phyloP scores from a whole-genome alignment of 2,113 vertebrate genomes.

The Oreochromis tanganicae region DNA sequence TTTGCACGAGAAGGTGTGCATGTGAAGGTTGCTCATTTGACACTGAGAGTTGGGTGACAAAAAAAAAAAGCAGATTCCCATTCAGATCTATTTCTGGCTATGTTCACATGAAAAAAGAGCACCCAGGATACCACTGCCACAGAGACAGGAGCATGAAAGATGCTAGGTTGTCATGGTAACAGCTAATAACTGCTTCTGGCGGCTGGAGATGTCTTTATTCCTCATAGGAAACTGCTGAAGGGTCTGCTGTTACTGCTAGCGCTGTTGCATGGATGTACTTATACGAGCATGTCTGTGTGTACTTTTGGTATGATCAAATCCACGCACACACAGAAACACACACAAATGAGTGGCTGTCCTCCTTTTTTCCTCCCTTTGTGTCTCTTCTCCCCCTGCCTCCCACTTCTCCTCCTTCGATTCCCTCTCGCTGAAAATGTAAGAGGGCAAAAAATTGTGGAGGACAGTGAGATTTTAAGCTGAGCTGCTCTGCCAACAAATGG shows the following conservation, averaged over 20 bases:
- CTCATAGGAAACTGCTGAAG: conserved; percentile 47
- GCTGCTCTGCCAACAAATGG: conserved; percentile 1
- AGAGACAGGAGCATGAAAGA: conserved; percentile 47
- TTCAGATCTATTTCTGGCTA: conserved; percentile 62
- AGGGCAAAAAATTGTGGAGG: conserved; percentile 2
- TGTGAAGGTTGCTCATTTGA: conserved; percentile 11
- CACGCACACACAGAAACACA: not conserved
- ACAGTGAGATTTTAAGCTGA: conserved; percentile 15
- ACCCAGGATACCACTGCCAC: conserved; percentile 39
- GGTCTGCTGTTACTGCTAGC: conserved; percentile 1
- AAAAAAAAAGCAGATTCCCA: conserved; percentile 15
- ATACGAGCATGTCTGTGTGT: not conserved
- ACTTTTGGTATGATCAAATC: not conserved
- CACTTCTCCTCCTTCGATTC: not conserved
- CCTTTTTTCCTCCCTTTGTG: not conserved
- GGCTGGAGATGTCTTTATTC: conserved; percentile 63
- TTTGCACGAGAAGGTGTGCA: not conserved
- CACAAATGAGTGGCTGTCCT: conserved; percentile 24
- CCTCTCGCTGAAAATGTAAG: not conserved
- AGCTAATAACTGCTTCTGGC: conserved; percentile 63
- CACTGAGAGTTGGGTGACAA: conserved; percentile 9
- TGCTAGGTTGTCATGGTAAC: conserved; percentile 70
- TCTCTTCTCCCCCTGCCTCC: conserved; percentile 9
- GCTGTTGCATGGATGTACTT: conserved; percentile 15
- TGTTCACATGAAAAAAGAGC: conserved; percentile 52